Evolutionary conservation across 2,888 invertebrate species (phyloP).

Genomic region (Tetragonisca angustula): DNA sequence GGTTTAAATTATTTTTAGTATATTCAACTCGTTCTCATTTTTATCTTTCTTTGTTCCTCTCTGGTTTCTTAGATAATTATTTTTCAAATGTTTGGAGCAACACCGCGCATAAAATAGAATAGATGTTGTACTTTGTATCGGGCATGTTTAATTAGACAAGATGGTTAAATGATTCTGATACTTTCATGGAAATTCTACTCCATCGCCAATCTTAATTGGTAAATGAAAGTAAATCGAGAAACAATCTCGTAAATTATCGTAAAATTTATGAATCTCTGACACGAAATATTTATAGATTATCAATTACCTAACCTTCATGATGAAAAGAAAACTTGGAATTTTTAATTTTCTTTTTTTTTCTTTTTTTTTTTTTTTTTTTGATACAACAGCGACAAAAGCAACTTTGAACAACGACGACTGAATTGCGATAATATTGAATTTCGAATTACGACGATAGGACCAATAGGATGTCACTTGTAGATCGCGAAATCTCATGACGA

Average conservation of each 20-base stretch:
- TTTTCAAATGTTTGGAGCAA: not conserved
- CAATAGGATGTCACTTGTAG: slow-evolving; percentile 56
- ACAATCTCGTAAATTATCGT: not conserved
- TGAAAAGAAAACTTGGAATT: too few relatives aligned
- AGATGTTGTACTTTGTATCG: slow-evolving; percentile 11
- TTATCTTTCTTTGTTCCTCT: not conserved
- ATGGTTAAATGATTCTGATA: slow-evolving; percentile 56
- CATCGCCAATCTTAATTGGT: not conserved
- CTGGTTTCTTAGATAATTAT: not conserved
- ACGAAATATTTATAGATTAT: not conserved
- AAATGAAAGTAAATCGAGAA: not conserved
- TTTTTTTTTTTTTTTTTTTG: not conserved
- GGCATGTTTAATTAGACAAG: slow-evolving; percentile 29
- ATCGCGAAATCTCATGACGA: slow-evolving; percentile 74
- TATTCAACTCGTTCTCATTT: not conserved
- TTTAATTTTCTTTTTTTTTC: too few relatives aligned
- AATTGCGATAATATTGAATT: not conserved
- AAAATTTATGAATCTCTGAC: not conserved
- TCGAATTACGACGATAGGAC: slow-evolving; percentile 47
- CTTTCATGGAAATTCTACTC: slow-evolving; percentile 18
- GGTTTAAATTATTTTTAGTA: not conserved
- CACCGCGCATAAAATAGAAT: not conserved
- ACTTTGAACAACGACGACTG: too few relatives aligned
- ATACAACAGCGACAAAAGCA: not conserved
- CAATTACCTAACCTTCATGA: not conserved